phyloP scores from a whole-genome alignment of 37 sponge, comb jelly and placozoan genomes.

The Halisarca cf. caerulea region DNA sequence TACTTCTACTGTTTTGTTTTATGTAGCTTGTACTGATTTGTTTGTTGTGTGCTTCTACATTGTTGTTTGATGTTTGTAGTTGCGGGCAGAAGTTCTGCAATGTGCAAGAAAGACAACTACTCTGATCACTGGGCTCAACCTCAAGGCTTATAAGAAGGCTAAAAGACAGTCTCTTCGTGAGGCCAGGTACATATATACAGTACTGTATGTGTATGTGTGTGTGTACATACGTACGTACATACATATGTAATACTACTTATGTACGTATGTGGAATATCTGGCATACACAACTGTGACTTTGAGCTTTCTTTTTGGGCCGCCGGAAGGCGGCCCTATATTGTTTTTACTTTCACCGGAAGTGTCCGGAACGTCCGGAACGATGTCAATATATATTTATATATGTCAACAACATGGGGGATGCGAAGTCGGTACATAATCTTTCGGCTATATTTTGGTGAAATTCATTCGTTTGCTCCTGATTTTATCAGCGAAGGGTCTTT shows the following conservation, averaged over 20 bases:
- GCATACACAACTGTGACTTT: not conserved
- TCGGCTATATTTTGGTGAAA: no score
- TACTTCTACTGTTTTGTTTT: not conserved
- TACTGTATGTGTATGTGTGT: not conserved
- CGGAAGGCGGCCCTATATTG: no score
- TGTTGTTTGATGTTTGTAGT: conserved; percentile 33
- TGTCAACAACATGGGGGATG: no score
- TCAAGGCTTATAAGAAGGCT: conserved; percentile 88
- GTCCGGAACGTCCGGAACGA: no score
- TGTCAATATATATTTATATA: no score
- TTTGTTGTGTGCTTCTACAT: not conserved
- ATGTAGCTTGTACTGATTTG: not conserved
- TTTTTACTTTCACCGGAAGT: no score
- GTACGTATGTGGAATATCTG: not conserved
- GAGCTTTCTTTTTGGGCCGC: no score
- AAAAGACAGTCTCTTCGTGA: conserved; percentile 96
- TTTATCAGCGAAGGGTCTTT: no score
- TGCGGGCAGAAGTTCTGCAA: conserved; percentile 79
- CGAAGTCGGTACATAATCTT: no score
- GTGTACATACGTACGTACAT: conserved; percentile 9
- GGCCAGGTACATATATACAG: conserved; percentile 43
- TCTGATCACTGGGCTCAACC: conserved; percentile 94
- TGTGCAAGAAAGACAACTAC: conserved; percentile 85
- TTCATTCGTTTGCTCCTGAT: no score
- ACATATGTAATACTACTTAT: not conserved